Conservation (phyloP, 2,888 invertebrate genomes). For the Archaeoteleia sp. region DNA sequence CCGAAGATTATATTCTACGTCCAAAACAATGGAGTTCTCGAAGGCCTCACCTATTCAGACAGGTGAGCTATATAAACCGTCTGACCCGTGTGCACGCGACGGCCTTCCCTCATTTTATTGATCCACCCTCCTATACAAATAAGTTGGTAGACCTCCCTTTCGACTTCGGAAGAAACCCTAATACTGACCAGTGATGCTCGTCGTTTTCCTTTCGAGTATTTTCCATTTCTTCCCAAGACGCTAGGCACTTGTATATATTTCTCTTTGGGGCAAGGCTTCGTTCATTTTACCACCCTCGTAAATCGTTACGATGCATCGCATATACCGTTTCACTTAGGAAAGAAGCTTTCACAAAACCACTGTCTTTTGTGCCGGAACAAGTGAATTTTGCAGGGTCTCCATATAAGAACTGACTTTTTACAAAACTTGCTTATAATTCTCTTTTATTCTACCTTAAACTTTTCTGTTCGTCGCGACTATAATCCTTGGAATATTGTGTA, state of each 20-base stretch:
- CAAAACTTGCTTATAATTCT: constrained; percentile 10
- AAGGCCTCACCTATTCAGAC: constrained; percentile 60
- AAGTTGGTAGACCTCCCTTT: constrained; percentile 63
- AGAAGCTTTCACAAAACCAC: constrained; percentile 34
- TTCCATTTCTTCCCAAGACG: constrained; percentile 36
- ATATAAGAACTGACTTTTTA: constrained; percentile 33
- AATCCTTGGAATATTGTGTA: constrained; percentile 2
- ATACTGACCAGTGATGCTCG: constrained; percentile 54
- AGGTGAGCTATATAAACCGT: constrained; percentile 60
- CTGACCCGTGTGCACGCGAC: constrained; percentile 69
- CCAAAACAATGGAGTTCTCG: constrained; percentile 5
- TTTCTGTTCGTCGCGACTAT: background rate
- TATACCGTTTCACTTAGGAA: constrained; percentile 20
- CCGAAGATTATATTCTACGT: no score
- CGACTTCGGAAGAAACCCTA: constrained; percentile 61
- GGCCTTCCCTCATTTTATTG: constrained; percentile 73
- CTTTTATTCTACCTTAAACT: constrained; percentile 7
- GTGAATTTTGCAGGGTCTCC: constrained; percentile 25
- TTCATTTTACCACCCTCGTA: constrained; percentile 44
- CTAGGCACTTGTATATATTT: constrained; percentile 21
- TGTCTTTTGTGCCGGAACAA: constrained; percentile 26
- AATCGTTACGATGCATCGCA: constrained; percentile 34
- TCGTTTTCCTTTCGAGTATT: constrained; percentile 42
- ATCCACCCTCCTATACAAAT: constrained; percentile 71
- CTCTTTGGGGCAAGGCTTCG: constrained; percentile 28